Conservation (phyloP, 2,888 invertebrate genomes). For the Platypus cylindrus region DNA sequence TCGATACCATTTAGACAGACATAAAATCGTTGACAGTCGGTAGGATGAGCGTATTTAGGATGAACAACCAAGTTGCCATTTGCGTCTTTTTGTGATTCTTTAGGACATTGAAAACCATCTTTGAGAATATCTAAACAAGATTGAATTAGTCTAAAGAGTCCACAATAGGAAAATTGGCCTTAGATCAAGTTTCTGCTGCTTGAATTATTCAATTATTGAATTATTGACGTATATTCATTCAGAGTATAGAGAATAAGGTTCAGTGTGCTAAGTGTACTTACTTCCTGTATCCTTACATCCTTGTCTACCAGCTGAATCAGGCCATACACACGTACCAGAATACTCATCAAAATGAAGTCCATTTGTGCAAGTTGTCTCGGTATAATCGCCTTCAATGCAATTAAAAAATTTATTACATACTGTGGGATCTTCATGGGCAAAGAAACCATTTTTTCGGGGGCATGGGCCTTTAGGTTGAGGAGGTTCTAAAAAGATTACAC, state of each 20-base stretch:
- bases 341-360: conserved; percentile 84
- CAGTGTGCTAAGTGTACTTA: no score
- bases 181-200: no score
- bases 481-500: conserved; percentile 52
- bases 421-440: conserved; percentile 71
- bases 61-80: conserved; percentile 65
- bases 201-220: no score
- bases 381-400: conserved; percentile 75
- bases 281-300: conserved; percentile 46
- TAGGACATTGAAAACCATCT: conserved; percentile 80
- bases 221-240: no score
- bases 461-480: conserved; percentile 59
- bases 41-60: conserved; percentile 75
- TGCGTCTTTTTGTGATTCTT: conserved; percentile 48
- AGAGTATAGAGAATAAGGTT: no score
- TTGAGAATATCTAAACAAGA: conserved; percentile 55
- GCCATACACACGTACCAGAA: conserved; percentile 85
- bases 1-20: conserved; percentile 77
- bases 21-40: conserved; percentile 85
- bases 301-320: conserved; percentile 62
- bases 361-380: conserved; percentile 70
- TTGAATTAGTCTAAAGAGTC: no score
- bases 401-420: conserved; percentile 80
- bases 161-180: neutral
- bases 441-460: conserved; percentile 80